Base-by-base conservation (phyloP, 2,888 invertebrate genomes). In the Flexamia atlantica region DNA sequence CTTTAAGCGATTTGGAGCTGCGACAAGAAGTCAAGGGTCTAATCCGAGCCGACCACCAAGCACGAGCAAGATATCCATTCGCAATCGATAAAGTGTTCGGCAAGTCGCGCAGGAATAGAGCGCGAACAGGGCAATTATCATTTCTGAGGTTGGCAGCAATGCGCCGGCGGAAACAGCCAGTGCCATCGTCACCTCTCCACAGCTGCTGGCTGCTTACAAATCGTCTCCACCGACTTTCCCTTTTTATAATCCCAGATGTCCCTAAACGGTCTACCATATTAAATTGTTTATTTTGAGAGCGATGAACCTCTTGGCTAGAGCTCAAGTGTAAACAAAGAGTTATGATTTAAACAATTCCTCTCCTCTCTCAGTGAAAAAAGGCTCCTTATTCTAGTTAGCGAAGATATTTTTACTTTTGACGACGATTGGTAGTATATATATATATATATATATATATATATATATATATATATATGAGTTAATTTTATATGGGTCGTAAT, bases 221-320 rank as follows among this genome's bases (percentile, higher is more conserved):
- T 72, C 50, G 53, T 32, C 76, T 20, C 53, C 5, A 76, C 25
- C 32, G 50, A 76, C 46, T 50, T 46, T 50, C 76, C 76, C 50
- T 76, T 76, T 76, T 76, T 76, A 76, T 28, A 76, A 50, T 42
- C 20, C 76, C 76, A 76, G 50, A 76, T 76, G 76, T 76, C 50
- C 76, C 76, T 76, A 76, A 76, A 76, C 76, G 76, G 76, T 76
- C 76, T 46, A 32, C 76, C 76, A 76, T 50, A 76, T 76, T 76
- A 76, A 50, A 42, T 76, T 76, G 76, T 76, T 76, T 76, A 76
- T 76, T 76, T 76, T 76, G 28, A 32, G 46, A 25, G 17, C 76
- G 20, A 28, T 25, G 12, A 30, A 28, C 46, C 25, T 76, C 30
- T 50, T 76, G 28, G 17, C 53, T 50, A 53, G 10, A 53, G 68